Base-by-base conservation (phyloP, 2,113 vertebrate species). In the Polypterus senegalus region DNA sequence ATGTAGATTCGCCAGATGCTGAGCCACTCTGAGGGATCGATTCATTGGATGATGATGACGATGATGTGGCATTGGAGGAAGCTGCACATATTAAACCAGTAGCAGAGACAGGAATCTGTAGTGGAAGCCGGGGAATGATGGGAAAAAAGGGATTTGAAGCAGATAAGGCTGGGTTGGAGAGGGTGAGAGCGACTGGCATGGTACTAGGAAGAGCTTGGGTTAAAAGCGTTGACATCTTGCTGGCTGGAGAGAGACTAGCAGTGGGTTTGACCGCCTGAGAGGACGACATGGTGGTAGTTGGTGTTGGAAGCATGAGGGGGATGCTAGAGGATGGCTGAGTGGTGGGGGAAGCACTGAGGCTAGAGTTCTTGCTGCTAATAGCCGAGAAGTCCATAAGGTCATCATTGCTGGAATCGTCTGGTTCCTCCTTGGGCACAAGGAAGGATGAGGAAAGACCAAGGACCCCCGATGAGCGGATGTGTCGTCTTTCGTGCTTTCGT, bases 361-460 rank as follows among this genome's bases (percentile, higher is more conserved):
- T 98, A 75, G 94, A 97, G 84, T 99, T 99, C 88, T 96, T 97
- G 75, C 94, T 97, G 86, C 94, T 98, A 74, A 98, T 84, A 68
- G 92, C 84, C 0, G 96, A 98, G 83, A 97, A 98, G 83, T 98
- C 96, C 71, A 97, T 88, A 49, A 98, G 91, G 77, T 98, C 96
- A 3, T 98, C 96, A 0, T 97, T 97, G 79, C 96, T 98, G 63
- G 96, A 98, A 69, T 98, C 96, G 67, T 98, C 96, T 0, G 83
- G 89, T 68, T 98, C 96, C 48, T 97, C 94, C 84, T 97, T 98
- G 65, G 91, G 74, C 7, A 84, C 82, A 69, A 95, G 75, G 61
- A 91, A 92, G 6, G 90, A 75, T 66, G 91, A 80, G 0, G 89
- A 80, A 70, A 97, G 85, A 66, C 93, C 92, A 71, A 94, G 83